phyloP scores from a whole-genome alignment of 1,140 invertebrate genomes.

The Heliothis subflexa region DNA sequence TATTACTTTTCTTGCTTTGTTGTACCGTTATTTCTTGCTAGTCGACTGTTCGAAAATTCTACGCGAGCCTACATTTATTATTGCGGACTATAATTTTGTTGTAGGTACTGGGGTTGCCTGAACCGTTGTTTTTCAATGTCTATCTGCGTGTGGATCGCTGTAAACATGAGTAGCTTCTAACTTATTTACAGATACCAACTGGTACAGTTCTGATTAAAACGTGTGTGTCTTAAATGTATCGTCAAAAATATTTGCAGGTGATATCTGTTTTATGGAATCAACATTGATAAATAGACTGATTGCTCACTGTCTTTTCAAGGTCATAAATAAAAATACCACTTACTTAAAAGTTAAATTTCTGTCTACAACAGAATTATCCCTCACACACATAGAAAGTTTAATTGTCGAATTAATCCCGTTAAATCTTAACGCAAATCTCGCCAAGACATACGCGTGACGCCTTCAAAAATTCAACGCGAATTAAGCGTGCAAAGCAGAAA shows the following conservation, averaged over 20 bases:
- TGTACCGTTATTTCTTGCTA: not conserved
- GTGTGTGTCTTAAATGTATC: not conserved
- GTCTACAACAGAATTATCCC: too few species aligned
- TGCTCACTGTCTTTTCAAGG: too few species aligned
- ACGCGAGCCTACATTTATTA: conserved; percentile 37
- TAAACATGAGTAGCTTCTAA: conserved; percentile 50
- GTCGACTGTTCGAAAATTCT: conserved; percentile 17
- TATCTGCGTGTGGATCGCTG: conserved; percentile 21
- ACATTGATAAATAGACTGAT: too few species aligned
- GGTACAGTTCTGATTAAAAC: conserved; percentile 34
- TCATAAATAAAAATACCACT: too few species aligned
- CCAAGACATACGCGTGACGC: not conserved
- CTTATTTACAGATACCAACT: conserved; percentile 40
- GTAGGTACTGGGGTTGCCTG: not conserved
- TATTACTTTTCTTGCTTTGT: not conserved
- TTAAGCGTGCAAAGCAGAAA: conserved; percentile 7
- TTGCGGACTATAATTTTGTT: conserved; percentile 34
- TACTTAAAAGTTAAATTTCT: too few species aligned
- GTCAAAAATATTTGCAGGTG: not conserved
- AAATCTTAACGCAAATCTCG: not conserved
- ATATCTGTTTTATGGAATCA: too few species aligned
- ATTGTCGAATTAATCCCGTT: not conserved
- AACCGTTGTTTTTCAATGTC: conserved; percentile 51
- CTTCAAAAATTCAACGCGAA: conserved; percentile 1
- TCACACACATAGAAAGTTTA: not conserved